Percentiles rank a stretch among this genome's conserved stretches.
phyloP scores from a whole-genome alignment of 2,797 vertebrate species.

The Tarsius wallacei region DNA sequence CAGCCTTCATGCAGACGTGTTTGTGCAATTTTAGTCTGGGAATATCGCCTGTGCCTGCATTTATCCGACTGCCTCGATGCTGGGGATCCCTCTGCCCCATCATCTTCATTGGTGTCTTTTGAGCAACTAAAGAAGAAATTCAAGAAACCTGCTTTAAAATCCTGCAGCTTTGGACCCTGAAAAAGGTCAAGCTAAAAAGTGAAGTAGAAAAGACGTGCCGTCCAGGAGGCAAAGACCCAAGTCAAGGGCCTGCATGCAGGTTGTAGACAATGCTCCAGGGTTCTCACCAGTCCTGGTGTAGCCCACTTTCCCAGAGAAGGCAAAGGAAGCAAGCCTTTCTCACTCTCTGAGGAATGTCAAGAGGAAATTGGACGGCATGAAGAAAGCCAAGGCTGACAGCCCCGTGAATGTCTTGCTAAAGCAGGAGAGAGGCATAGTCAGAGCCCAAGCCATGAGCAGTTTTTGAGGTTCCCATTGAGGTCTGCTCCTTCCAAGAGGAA shows the following conservation, averaged over 20 bases:
- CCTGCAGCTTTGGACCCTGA: conserved; percentile 90
- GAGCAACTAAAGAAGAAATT: conserved; percentile 91
- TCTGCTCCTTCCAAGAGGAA: conserved; percentile 89
- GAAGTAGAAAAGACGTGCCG: conserved; percentile 94
- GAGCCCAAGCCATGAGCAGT: conserved; percentile 89
- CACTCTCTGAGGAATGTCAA: conserved; percentile 89
- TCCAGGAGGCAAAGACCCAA: conserved; percentile 96
- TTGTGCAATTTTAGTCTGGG: conserved; percentile 92
- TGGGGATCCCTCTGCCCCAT: conserved; percentile 92
- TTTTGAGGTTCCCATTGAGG: conserved; percentile 78
- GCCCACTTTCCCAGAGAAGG: conserved; percentile 90
- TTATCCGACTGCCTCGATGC: conserved; percentile 90
- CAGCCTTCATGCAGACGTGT: conserved; percentile 91
- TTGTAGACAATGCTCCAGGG: conserved; percentile 86
- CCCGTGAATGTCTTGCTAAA: conserved; percentile 89
- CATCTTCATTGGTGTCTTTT: conserved; percentile 91
- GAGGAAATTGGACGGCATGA: conserved; percentile 86
- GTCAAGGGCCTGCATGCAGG: conserved; percentile 93
- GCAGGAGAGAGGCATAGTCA: conserved; percentile 89
- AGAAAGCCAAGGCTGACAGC: conserved; percentile 82
- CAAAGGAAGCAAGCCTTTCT: conserved; percentile 89
- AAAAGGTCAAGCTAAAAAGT: conserved; percentile 93
- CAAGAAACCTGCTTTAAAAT: conserved; percentile 91
- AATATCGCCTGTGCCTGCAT: conserved; percentile 93
- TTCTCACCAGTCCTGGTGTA: conserved; percentile 92